Conservation (phyloP, 2,888 invertebrate species). For the Cataglyphis livida region DNA sequence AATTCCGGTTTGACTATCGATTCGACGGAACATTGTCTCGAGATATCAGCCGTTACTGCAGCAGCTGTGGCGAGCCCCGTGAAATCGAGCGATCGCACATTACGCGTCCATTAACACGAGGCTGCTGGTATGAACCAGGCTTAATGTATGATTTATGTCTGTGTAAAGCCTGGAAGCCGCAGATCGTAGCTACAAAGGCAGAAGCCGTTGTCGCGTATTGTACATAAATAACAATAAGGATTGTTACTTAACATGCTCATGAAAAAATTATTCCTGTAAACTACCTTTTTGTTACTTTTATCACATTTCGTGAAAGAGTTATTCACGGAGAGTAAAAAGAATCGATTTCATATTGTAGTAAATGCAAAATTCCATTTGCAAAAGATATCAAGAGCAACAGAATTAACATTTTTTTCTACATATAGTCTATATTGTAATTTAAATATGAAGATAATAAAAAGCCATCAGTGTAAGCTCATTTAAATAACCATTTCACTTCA, state of each 20-base stretch:
- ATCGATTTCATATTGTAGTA: background rate
- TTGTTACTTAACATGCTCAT: slow-evolving; percentile 29
- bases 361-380: background rate
- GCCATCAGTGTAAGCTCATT: background rate
- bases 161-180: slow-evolving; percentile 67
- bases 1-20: slow-evolving; percentile 66
- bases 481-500: background rate
- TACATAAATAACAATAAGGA: slow-evolving; percentile 21
- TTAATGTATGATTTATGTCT: slow-evolving; percentile 78
- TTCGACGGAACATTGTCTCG: slow-evolving; percentile 62
- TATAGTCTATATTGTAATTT: background rate
- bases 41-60: slow-evolving; percentile 68
- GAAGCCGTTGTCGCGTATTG: slow-evolving; percentile 29
- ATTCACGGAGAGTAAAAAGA: background rate
- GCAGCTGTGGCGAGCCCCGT: slow-evolving; percentile 64
- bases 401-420: background rate
- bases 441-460: background rate
- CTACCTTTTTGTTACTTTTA: slow-evolving; percentile 50
- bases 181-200: slow-evolving; percentile 62
- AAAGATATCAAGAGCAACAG: background rate
- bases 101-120: slow-evolving; percentile 71
- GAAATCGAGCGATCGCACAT: slow-evolving; percentile 73
- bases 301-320: slow-evolving; percentile 20
- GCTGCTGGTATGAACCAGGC: slow-evolving; percentile 62
- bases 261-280: slow-evolving; percentile 69